These are phyloP conservation scores for Pangasius sanitwongsei DNA, from an alignment of 2,797 vertebrate species.

Conservation along the genomic window DNA sequence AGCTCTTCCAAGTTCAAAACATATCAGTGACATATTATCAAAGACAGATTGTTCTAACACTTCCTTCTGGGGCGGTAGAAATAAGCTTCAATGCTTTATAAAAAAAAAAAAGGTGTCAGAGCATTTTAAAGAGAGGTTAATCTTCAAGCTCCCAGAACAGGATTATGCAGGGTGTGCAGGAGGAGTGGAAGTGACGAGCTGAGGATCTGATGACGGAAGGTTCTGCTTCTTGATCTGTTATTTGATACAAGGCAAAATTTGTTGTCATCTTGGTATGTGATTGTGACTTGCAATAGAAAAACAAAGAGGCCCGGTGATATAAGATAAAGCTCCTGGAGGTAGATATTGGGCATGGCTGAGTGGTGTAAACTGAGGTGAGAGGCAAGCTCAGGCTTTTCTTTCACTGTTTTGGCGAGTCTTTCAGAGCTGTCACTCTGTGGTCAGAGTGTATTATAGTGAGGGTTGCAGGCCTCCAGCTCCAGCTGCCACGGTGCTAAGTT, in stretches of 20 bases:
- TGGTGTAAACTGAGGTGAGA: conserved; percentile 28
- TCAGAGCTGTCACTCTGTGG: conserved; percentile 60
- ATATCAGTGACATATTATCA: conserved; percentile 65
- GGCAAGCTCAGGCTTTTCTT: conserved; percentile 13
- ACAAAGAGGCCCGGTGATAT: conserved; percentile 11
- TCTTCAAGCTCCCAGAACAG: conserved; percentile 68
- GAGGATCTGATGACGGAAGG: conserved; percentile 30
- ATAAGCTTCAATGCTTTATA: conserved; percentile 64
- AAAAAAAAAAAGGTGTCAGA: conserved; percentile 56
- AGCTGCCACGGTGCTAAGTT: conserved; percentile 62
- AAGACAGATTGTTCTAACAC: conserved; percentile 64
- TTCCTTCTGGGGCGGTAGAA: conserved; percentile 62
- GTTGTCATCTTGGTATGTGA: conserved; percentile 21
- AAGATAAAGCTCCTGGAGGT: conserved; percentile 13
- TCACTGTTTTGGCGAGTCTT: conserved; percentile 50
- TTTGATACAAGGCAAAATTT: conserved; percentile 16
- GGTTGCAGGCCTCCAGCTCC: conserved; percentile 54
- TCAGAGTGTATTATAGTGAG: conserved; percentile 53
- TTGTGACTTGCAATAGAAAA: conserved; percentile 43
- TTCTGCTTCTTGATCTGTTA: conserved; percentile 8
- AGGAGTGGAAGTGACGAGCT: conserved; percentile 41
- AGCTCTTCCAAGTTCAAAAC: neutral
- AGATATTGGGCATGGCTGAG: neutral
- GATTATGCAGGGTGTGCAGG: conserved; percentile 70
- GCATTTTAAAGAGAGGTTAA: conserved; percentile 55